Base-by-base conservation (phyloP, 2,797 vertebrate genomes). In the Brachyalestes nurse region DNA sequence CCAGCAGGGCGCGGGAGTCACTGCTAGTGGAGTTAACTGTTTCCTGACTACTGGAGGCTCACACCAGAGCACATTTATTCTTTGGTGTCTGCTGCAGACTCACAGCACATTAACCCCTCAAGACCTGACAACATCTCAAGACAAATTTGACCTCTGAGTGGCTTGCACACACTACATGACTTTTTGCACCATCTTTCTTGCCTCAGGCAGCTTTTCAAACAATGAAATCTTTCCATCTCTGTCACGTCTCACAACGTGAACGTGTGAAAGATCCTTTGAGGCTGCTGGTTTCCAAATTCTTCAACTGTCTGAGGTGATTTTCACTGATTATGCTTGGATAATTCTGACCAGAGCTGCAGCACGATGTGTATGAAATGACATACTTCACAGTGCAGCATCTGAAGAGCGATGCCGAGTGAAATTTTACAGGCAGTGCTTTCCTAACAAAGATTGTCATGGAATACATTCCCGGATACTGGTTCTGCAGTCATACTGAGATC, bases 1-100 rank as follows among this genome's bases (percentile, higher is more conserved):
- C 62, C 84, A 71, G 78, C 47, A n/a, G 67, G 60, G 71, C 60
- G 72, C 47, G 55, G 81, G 21, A 70, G 73, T 61, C 60, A 77
- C 61, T 75, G 62, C 58, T 53, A 72, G 78, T 12, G 21, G 60
- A 79, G 70, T 85, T 82, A 79, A 80, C 77, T 62, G 61, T 60
- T 85, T 77, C 49, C 47, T 77, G 53, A 64, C 73, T 74, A 53
- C 14, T 45, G 72, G 42, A 82, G 28, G 5, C 65, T 21, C 72
- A 62, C 25, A 40, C 58, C 19, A 58, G 71, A 80, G 72, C 64
- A 61, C 66, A 75, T 66, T 72, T 73, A 77, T 73, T 51, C 60
- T 40, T 66, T 23, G 45, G 67, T 77, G 66, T 49, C 73, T 45
- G 38, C 49, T 65, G 55, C 80, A 82, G 60, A 49, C 51, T 58